These are phyloP conservation scores for Pogonocherus hispidulus DNA, from an alignment of 2,888 invertebrate genomes.

Conservation along the genomic window DNA sequence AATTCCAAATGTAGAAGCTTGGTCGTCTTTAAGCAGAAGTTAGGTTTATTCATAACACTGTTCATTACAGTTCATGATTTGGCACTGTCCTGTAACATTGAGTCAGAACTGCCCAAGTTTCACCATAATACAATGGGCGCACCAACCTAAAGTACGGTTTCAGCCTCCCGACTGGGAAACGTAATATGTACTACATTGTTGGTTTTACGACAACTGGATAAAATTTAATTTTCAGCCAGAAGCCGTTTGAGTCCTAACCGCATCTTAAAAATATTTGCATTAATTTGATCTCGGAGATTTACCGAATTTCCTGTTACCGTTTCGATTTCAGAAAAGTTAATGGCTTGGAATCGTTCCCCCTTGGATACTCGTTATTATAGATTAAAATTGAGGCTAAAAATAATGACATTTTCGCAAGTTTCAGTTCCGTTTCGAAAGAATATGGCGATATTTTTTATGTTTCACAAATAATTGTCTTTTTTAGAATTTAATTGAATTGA, in stretches of 20 bases:
- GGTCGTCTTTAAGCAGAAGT: constrained; percentile 10
- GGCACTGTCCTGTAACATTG: constrained; percentile 13
- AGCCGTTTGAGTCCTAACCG: constrained; percentile 20
- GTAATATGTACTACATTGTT: constrained; percentile 29
- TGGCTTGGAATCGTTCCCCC: constrained; percentile 9
- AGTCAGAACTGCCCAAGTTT: constrained; percentile 25
- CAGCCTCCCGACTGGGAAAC: background rate
- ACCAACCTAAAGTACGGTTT: constrained; percentile 4
- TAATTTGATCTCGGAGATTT: constrained; percentile 27
- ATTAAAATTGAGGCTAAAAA: constrained; percentile 14
- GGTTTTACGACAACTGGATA: constrained; percentile 26
- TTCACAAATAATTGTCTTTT: background rate
- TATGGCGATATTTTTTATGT: background rate
- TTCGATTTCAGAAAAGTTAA: constrained; percentile 18
- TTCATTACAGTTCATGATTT: constrained; percentile 20
- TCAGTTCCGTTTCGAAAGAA: background rate
- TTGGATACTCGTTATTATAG: background rate
- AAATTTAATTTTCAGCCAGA: constrained; percentile 22
- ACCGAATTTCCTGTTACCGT: no score
- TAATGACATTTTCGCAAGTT: background rate
- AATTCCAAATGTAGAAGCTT: constrained; percentile 7
- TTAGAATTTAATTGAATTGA: background rate
- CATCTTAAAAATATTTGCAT: constrained; percentile 28
- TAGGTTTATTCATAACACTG: constrained; percentile 23
- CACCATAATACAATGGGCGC: constrained; percentile 6